Conservation (phyloP, 2,888 invertebrate genomes). For the Abrostola triplasia region DNA sequence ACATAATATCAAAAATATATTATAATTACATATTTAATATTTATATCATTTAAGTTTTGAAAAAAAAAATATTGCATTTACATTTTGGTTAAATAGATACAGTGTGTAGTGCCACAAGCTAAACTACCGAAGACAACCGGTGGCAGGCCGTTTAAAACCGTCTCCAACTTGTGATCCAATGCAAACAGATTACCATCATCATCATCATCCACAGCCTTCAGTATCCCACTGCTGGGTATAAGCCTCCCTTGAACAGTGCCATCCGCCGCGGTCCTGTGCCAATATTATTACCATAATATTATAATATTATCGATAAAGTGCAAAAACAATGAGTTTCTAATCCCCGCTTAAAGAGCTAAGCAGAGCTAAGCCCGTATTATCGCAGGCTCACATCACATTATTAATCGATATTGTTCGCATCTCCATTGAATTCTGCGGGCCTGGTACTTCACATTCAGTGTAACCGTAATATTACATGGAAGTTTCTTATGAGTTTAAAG, state of each 20-base stretch:
- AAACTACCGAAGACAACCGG: too few species aligned
- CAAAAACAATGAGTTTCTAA: slow-evolving; percentile 36
- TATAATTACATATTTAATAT: too few species aligned
- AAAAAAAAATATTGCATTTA: too few species aligned
- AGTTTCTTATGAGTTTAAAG: too few species aligned
- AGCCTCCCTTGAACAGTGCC: too few species aligned
- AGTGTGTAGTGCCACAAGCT: not conserved
- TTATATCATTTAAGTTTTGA: too few species aligned
- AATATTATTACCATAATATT: slow-evolving; percentile 15
- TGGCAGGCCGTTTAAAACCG: not conserved
- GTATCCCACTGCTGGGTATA: too few species aligned
- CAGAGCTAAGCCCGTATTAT: slow-evolving; percentile 24
- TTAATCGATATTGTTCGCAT: slow-evolving; percentile 34
- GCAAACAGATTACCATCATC: slow-evolving; percentile 1
- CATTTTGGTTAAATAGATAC: too few species aligned
- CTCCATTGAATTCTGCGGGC: slow-evolving; percentile 17
- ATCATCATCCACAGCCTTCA: too few species aligned
- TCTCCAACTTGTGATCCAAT: slow-evolving; percentile 3
- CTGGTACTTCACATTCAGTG: slow-evolving; percentile 1
- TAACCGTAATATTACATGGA: not conserved
- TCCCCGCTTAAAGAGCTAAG: slow-evolving; percentile 29
- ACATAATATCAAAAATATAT: too few species aligned
- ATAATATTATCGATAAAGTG: slow-evolving; percentile 17
- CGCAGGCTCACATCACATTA: slow-evolving; percentile 20
- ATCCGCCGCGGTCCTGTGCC: too few species aligned